A percentile compares a stretch with the other conserved stretches of the same genome.
These are phyloP conservation scores for Regulus satrapa DNA, from an alignment of 2,113 vertebrate genomes.

Conservation along the genomic window DNA sequence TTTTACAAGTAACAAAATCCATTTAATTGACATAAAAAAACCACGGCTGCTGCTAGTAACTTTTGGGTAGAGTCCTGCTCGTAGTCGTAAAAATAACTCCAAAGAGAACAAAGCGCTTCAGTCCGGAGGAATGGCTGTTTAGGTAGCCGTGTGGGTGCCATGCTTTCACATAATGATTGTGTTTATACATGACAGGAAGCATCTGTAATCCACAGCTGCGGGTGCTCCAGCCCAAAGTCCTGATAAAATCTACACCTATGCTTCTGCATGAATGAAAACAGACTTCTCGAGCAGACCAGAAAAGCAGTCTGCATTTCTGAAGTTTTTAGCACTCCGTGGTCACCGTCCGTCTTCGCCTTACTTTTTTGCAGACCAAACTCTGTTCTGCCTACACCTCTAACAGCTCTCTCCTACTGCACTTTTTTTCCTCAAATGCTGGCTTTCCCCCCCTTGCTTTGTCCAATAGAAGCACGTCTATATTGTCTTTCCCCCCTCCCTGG, in stretches of 20 bases:
- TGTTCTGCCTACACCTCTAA: background rate
- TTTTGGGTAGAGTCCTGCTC: conserved; percentile 48
- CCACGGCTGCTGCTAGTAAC: conserved; percentile 46
- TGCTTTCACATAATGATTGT: conserved; percentile 68
- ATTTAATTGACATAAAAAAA: conserved; percentile 56
- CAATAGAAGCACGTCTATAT: background rate
- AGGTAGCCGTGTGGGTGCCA: conserved; percentile 60
- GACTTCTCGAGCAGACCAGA: conserved; percentile 11
- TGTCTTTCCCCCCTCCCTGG: background rate
- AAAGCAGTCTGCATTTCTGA: background rate
- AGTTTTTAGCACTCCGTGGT: background rate
- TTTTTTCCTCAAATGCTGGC: background rate
- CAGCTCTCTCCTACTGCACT: background rate
- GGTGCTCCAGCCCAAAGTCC: conserved; percentile 62
- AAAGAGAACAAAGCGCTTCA: conserved; percentile 58
- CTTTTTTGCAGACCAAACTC: background rate
- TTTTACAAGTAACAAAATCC: conserved; percentile 61
- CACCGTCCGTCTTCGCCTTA: background rate
- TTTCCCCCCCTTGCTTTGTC: background rate
- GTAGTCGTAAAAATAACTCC: conserved; percentile 60
- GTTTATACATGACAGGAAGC: conserved; percentile 72
- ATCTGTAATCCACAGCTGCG: conserved; percentile 71
- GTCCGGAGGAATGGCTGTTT: conserved; percentile 49
- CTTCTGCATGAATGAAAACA: conserved; percentile 65
- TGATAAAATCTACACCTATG: conserved; percentile 69